Percentiles rank a stretch among this genome's conserved stretches.
phyloP scores from a whole-genome alignment of 2,113 vertebrate genomes.

The Cavia porcellus region DNA sequence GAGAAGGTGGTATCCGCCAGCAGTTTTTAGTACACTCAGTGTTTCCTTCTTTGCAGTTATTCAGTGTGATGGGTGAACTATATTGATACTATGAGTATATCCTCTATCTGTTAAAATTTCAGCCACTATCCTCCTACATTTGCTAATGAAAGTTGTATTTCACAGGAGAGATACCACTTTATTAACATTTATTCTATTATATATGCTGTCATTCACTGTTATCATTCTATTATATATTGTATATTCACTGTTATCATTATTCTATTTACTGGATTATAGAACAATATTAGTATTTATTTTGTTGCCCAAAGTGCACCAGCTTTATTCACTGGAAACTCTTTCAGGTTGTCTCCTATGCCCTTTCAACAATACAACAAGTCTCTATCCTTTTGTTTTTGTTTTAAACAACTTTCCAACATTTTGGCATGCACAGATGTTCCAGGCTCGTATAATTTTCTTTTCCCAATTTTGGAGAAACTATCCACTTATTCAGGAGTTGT shows the following conservation, averaged over 20 bases:
- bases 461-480: not conserved
- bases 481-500: not conserved
- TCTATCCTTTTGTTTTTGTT: not conserved
- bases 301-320: not conserved
- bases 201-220: not conserved
- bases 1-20: not conserved
- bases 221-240: not conserved
- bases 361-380: not conserved
- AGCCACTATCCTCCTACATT: not conserved
- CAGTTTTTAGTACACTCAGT: not conserved
- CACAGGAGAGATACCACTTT: not conserved
- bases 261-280: not conserved
- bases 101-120: not conserved
- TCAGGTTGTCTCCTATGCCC: not conserved
- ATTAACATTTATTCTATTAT: not conserved
- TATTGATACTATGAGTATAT: not conserved
- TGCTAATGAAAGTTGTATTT: not conserved
- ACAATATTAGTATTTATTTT: not conserved
- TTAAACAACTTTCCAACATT: not conserved
- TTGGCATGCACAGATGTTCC: not conserved
- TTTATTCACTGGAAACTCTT: not conserved
- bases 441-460: not conserved
- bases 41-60: not conserved
- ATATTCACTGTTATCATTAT: not conserved
- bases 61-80: not conserved